phyloP scores from a whole-genome alignment of 2,888 invertebrate genomes.

The Teleiodes luculella region DNA sequence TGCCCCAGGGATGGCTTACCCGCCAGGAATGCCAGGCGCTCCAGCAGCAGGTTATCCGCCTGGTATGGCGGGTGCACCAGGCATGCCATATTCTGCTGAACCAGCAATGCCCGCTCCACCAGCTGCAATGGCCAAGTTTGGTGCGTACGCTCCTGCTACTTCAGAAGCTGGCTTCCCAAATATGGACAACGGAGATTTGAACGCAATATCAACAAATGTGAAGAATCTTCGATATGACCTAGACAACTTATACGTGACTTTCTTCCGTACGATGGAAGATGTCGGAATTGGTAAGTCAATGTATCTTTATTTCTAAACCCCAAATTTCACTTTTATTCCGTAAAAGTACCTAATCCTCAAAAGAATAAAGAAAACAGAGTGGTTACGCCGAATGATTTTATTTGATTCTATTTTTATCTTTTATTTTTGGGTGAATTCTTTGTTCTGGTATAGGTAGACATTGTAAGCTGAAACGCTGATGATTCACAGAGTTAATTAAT shows the following conservation, averaged over 20 bases:
- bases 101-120: neutral
- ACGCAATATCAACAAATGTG: neutral
- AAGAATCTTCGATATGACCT: constrained; percentile 5
- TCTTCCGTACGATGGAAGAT: constrained; percentile 7
- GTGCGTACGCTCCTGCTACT: neutral
- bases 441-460: no score
- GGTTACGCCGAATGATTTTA: no score
- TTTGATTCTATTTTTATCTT: no score
- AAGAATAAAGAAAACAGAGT: no score
- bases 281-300: constrained; percentile 5
- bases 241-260: neutral
- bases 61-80: neutral
- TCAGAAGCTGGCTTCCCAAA: neutral
- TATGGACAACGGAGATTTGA: neutral
- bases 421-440: no score
- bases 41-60: neutral
- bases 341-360: no score
- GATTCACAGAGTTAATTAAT: no score
- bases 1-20: neutral
- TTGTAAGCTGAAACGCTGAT: no score
- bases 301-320: no score
- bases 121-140: neutral
- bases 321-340: no score
- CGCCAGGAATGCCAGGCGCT: neutral
- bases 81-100: neutral